Evolutionary conservation across 2,888 invertebrate genomes (phyloP).

Genomic region (Hirudinaria manillensis): DNA sequence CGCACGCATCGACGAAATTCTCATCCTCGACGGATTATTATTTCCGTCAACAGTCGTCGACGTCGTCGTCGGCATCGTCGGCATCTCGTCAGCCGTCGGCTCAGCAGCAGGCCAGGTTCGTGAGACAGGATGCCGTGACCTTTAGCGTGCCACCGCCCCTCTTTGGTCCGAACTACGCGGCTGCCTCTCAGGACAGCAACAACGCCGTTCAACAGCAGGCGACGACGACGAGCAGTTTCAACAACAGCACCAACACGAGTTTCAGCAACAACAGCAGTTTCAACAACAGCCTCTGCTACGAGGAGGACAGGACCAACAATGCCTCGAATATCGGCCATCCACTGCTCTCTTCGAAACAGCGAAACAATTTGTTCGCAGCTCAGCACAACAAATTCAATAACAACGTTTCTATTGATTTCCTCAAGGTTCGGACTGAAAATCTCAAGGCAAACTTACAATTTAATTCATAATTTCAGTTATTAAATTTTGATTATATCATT

Average conservation of each 20-base stretch:
- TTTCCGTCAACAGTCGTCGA: neutral
- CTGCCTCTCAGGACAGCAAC: conserved; percentile 20
- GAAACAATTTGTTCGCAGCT: neutral
- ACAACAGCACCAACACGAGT: conserved; percentile 20
- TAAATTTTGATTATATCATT: neutral
- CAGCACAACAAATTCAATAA: conserved; percentile 11
- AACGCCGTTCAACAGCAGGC: neutral
- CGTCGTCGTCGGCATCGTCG: neutral
- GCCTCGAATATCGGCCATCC: neutral
- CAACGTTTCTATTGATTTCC: conserved; percentile 26
- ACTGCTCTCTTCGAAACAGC: conserved; percentile 7
- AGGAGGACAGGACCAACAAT: neutral
- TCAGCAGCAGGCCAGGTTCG: conserved; percentile 13
- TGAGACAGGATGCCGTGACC: conserved; percentile 25
- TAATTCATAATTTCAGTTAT: neutral
- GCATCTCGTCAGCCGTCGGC: neutral
- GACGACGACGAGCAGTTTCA: conserved; percentile 3
- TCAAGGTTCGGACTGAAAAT: conserved; percentile 20
- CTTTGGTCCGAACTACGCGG: neutral
- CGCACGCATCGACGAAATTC: neutral
- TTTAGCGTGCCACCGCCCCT: neutral
- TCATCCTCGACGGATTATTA: neutral
- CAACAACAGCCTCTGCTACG: conserved; percentile 15
- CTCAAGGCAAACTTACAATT: neutral
- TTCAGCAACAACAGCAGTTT: conserved; percentile 23